Evolutionary conservation across 1,140 invertebrate species (phyloP).

Genomic region (Diorhabda carinulata): DNA sequence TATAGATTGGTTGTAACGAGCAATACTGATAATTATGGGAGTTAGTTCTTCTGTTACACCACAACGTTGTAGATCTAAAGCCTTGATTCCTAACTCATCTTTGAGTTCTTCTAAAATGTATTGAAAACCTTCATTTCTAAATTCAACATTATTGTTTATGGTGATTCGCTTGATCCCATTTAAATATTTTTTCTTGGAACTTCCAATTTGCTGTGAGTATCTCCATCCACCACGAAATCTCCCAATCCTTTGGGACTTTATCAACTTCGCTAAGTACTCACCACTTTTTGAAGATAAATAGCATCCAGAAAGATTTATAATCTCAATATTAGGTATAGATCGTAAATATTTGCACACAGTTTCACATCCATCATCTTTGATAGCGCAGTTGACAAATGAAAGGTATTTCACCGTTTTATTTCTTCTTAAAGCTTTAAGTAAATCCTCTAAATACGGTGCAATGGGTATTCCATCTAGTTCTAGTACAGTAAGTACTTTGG

Average conservation of each 20-base stretch:
- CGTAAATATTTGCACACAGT: slow-evolving; percentile 58
- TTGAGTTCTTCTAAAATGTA: slow-evolving; percentile 56
- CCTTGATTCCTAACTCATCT: slow-evolving; percentile 67
- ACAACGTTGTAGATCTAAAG: slow-evolving; percentile 71
- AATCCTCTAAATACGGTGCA: slow-evolving; percentile 56
- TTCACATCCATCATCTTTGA: slow-evolving; percentile 62
- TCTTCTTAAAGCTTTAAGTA: slow-evolving; percentile 53
- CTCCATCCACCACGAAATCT: slow-evolving; percentile 75
- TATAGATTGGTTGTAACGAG: slow-evolving; percentile 61
- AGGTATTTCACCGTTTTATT: slow-evolving; percentile 58
- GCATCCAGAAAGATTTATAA: slow-evolving; percentile 60
- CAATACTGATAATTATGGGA: slow-evolving; percentile 55
- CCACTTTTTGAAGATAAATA: slow-evolving; percentile 55
- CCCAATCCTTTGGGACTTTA: slow-evolving; percentile 55
- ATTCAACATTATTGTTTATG: slow-evolving; percentile 64
- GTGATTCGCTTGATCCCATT: slow-evolving; percentile 69
- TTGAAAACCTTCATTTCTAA: slow-evolving; percentile 61
- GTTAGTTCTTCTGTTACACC: slow-evolving; percentile 61
- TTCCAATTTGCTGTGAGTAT: slow-evolving; percentile 67
- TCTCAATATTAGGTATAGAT: slow-evolving; percentile 56
- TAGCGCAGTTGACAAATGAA: slow-evolving; percentile 57
- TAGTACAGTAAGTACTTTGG: slow-evolving; percentile 52
- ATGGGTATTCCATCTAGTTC: slow-evolving; percentile 63
- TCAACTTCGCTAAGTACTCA: slow-evolving; percentile 53
- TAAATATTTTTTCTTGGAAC: slow-evolving; percentile 69